Base-by-base conservation (phyloP, 2,888 invertebrate species). In the Apamea monoglypha region DNA sequence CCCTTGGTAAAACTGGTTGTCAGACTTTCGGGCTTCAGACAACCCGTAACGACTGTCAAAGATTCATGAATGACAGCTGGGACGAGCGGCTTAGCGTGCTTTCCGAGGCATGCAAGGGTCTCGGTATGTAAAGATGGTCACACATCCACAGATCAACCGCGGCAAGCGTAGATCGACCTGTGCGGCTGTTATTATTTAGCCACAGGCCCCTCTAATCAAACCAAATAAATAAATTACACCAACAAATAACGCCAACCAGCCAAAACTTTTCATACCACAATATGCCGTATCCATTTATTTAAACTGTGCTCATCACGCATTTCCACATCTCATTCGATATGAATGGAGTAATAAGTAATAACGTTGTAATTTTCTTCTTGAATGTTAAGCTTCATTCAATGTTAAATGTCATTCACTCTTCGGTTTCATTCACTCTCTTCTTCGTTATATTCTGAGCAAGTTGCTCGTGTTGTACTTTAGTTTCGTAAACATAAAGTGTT, bases 331-430 rank as follows among this genome's bases (percentile, higher is more conserved):
- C 10, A 47, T 71, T 59, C 18, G 40, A 50, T 74, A 69, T 81
- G 74, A 82, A 77, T 78, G 70, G 74, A 78, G 76, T 85, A 80
- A 80, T 74, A 84, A 73, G 80, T 53, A 69, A 73, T 44, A 66
- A 74, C 53, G 18, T 71, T 59, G 59, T 81, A 50, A 84, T 88
- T 82, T 86, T 77, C 79, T 78, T 80, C 73, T 47, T 40, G 12
- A 66, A 74, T 77, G 21, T 75, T 71, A 73, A n/a, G 56, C 74
- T 77, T 63, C 76, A 78, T 82, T 88, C 75, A 78, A 64, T 63
- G 66, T 76, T 61, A 63, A 75, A 74, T 78, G 50, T 75, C 78
- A 82, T 85, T 80, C 64, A 68, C 44, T 82, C 72, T 74, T 81
- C 47, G 14, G 68, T 76, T 81, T 47, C 36, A 80, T 76, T 81